Percentiles rank a stretch among this genome's conserved stretches.
Evolutionary conservation across 2,113 vertebrate species (phyloP).

Genomic region (Lasiurus cinereus): DNA sequence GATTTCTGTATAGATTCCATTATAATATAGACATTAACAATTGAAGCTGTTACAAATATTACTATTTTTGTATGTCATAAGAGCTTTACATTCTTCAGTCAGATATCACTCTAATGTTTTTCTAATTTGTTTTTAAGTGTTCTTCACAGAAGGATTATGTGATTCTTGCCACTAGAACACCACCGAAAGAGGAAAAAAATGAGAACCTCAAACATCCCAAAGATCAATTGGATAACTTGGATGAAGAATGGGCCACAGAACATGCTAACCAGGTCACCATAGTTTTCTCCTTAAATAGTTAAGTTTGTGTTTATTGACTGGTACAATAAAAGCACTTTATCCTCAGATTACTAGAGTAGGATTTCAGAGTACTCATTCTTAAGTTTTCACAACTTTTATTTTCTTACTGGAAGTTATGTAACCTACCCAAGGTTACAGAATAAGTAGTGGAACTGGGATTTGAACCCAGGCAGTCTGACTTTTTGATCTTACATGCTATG

Average conservation of each 20-base stretch:
- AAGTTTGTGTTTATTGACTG: conserved; percentile 33
- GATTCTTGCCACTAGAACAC: conserved; percentile 91
- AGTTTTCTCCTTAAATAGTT: background rate
- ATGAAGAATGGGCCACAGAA: conserved; percentile 92
- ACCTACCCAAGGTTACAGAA: background rate
- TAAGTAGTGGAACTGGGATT: background rate
- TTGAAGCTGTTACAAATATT: conserved; percentile 17
- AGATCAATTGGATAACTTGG: conserved; percentile 80
- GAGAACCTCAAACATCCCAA: conserved; percentile 61
- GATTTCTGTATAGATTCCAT: background rate
- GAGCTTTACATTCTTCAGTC: background rate
- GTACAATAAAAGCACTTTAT: background rate
- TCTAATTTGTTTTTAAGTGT: conserved; percentile 86
- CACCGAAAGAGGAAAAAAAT: conserved; percentile 88
- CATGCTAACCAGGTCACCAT: conserved; percentile 93
- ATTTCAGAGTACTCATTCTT: conserved; percentile 36
- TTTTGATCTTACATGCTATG: background rate
- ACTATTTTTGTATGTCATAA: conserved; percentile 36
- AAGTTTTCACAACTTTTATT: conserved; percentile 3
- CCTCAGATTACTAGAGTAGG: background rate
- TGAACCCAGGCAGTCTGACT: background rate
- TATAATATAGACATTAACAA: background rate
- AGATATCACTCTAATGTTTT: conserved; percentile 53
- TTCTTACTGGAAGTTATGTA: background rate
- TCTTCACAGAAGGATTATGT: conserved; percentile 93